A percentile compares a stretch with the other conserved stretches of the same genome.
Evolutionary conservation across 2,113 vertebrate genomes (phyloP).

Genomic region (Siphamia tubifer): DNA sequence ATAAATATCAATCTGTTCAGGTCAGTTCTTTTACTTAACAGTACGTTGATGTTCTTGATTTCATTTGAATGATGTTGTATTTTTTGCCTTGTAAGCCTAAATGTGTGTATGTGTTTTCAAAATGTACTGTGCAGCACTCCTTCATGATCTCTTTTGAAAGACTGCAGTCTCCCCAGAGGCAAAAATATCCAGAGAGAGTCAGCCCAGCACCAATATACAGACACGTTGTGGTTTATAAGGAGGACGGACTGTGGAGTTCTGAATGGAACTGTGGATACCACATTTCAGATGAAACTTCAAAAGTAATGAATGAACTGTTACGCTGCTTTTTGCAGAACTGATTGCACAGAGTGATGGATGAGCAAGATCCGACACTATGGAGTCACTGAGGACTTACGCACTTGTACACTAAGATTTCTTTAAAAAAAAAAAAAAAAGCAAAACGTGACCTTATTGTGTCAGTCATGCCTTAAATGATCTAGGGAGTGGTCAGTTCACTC

Average conservation of each 20-base stretch:
- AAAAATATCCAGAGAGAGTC: neutral
- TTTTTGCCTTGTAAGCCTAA: slow-evolving; percentile 28
- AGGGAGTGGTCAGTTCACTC: slow-evolving; percentile 30
- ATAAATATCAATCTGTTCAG: slow-evolving; percentile 27
- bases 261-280: slow-evolving; percentile 17
- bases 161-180: neutral
- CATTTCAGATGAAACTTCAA: slow-evolving; percentile 4
- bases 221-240: slow-evolving; percentile 1
- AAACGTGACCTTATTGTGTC: slow-evolving; percentile 54
- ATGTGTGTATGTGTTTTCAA: slow-evolving; percentile 31
- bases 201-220: neutral
- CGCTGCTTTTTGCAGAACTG: slow-evolving; percentile 39
- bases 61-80: slow-evolving; percentile 19
- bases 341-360: slow-evolving; percentile 51
- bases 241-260: slow-evolving; percentile 10
- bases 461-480: slow-evolving; percentile 68
- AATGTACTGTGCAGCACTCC: slow-evolving; percentile 36
- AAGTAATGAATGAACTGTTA: slow-evolving; percentile 25
- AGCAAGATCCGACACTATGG: slow-evolving; percentile 41
- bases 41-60: slow-evolving; percentile 32
- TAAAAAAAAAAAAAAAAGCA: too few relatives aligned
- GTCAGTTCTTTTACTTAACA: slow-evolving; percentile 13
- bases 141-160: slow-evolving; percentile 25
- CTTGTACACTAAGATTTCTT: slow-evolving; percentile 40
- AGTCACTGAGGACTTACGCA: slow-evolving; percentile 48